Evolutionary conservation across 2,888 invertebrate species (phyloP).

Genomic region (Morinoia aosen): DNA sequence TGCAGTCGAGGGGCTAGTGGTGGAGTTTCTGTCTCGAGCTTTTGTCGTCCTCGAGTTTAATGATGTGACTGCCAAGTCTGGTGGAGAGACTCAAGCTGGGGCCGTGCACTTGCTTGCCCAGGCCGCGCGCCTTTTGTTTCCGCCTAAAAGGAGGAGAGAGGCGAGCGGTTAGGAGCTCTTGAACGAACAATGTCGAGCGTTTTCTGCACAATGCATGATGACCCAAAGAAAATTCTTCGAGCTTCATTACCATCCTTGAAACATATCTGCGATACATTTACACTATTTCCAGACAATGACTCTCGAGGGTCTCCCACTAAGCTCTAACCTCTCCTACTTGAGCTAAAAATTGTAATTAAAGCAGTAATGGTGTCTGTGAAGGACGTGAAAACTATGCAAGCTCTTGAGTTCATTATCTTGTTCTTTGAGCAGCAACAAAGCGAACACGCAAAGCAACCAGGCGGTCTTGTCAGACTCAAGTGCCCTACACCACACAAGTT

Average conservation of each 20-base stretch:
- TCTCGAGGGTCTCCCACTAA: constrained; percentile 51
- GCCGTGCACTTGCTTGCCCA: constrained; percentile 42
- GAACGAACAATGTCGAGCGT: constrained; percentile 38
- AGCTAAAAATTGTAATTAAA: constrained; percentile 45
- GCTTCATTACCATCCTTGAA: constrained; percentile 41
- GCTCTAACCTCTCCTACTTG: constrained; percentile 38
- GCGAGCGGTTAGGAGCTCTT: constrained; percentile 48
- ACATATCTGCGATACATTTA: constrained; percentile 48
- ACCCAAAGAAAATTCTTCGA: constrained; percentile 50
- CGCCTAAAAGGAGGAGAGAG: constrained; percentile 30
- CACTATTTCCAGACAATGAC: constrained; percentile 35
- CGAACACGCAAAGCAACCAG: constrained; percentile 22
- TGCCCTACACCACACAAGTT: not conserved
- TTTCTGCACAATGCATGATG: constrained; percentile 48
- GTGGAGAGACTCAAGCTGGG: not conserved
- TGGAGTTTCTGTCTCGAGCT: constrained; percentile 26
- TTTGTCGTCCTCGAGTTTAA: constrained; percentile 32
- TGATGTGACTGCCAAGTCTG: constrained; percentile 28
- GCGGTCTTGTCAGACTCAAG: not conserved
- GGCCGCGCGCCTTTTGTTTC: not conserved
- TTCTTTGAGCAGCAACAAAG: constrained; percentile 5
- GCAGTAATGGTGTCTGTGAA: constrained; percentile 33
- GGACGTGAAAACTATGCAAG: constrained; percentile 34
- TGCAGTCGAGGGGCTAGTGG: constrained; percentile 38
- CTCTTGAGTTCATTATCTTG: constrained; percentile 44